These are phyloP conservation scores for Punctoribates punctum DNA, from an alignment of 2,888 invertebrate species.

Conservation along the genomic window DNA sequence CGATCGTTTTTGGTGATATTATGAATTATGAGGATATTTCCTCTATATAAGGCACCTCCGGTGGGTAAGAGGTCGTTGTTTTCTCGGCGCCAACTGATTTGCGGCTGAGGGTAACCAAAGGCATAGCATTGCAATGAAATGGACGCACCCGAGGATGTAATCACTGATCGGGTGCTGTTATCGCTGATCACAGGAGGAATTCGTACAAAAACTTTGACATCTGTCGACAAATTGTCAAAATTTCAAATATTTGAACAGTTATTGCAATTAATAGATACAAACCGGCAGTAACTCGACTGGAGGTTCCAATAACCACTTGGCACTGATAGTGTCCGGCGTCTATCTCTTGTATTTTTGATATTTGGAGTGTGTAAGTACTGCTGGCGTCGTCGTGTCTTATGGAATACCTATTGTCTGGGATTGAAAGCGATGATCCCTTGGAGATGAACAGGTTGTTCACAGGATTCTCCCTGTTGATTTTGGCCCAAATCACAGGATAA, in stretches of 20 bases:
- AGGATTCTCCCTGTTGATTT: conserved; percentile 59
- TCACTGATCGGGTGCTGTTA: conserved; percentile 79
- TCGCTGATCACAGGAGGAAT: conserved; percentile 85
- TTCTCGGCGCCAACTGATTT: conserved; percentile 83
- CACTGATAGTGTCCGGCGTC: conserved; percentile 84
- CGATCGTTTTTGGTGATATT: conserved; percentile 72
- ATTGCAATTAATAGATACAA: neutral
- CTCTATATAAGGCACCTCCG: conserved; percentile 58
- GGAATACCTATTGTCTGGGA: conserved; percentile 48
- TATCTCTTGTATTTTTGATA: conserved; percentile 78
- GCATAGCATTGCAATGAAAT: conserved; percentile 74
- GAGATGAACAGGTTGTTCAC: conserved; percentile 48
- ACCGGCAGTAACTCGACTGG: conserved; percentile 69
- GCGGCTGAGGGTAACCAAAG: conserved; percentile 75
- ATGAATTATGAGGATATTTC: conserved; percentile 73
- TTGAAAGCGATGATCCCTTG: conserved; percentile 46
- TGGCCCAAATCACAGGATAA: conserved; percentile 70
- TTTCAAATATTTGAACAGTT: neutral
- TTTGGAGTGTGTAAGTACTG: conserved; percentile 48
- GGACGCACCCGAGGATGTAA: conserved; percentile 52
- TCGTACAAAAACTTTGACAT: conserved; percentile 77
- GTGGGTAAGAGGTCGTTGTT: conserved; percentile 89
- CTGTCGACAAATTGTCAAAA: conserved; percentile 50
- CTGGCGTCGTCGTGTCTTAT: conserved; percentile 47
- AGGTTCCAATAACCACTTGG: conserved; percentile 74